Conservation (phyloP, 2,113 vertebrate species). For the Notarius lentiginosus region DNA sequence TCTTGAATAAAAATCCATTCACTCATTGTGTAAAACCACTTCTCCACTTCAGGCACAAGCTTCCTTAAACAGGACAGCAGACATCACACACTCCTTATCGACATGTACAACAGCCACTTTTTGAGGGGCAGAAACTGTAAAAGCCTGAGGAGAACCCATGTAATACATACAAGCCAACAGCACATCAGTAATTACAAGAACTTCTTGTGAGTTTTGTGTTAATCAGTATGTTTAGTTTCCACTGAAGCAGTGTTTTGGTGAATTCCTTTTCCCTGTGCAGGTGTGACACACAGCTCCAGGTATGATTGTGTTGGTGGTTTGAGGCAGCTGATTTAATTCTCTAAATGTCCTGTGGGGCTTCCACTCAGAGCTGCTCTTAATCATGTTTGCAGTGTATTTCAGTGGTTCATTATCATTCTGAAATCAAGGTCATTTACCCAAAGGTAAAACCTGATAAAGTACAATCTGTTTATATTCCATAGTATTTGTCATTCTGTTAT, state of each 20-base stretch:
- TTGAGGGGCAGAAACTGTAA: too few species aligned
- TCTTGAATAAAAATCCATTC: background rate
- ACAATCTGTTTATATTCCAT: conserved; percentile 7
- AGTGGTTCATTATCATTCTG: background rate
- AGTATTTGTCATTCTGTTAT: background rate
- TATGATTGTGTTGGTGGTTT: conserved; percentile 10
- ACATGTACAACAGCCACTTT: background rate
- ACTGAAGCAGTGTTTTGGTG: background rate
- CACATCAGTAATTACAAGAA: background rate
- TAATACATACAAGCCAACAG: background rate
- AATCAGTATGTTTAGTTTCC: background rate
- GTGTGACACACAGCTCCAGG: background rate
- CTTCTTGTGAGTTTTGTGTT: background rate
- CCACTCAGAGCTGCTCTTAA: conserved; percentile 5
- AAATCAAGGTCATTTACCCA: conserved; percentile 12
- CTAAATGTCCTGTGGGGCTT: background rate
- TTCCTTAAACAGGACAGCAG: too few species aligned
- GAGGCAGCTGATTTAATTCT: conserved; percentile 15
- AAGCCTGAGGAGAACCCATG: background rate
- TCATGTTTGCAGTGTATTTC: conserved; percentile 15
- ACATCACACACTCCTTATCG: background rate
- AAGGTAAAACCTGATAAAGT: background rate
- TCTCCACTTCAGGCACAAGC: background rate
- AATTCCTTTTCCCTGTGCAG: too few species aligned
- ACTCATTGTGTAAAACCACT: background rate